Base-by-base conservation (phyloP, 1,140 invertebrate genomes). In the Portunus trituberculatus region DNA sequence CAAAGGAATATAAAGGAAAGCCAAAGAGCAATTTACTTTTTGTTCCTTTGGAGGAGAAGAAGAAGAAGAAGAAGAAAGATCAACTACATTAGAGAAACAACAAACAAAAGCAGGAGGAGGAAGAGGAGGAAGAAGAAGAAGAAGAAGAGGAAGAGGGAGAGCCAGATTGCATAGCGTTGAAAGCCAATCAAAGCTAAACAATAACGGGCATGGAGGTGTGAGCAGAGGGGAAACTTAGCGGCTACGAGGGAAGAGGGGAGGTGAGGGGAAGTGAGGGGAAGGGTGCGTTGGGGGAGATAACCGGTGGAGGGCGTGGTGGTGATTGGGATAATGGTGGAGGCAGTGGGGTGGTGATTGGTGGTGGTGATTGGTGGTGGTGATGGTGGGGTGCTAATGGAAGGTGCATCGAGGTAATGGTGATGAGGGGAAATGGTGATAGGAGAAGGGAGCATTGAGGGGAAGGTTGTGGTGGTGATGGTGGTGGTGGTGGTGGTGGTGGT, bases 181-280 rank as follows among this genome's bases (percentile, higher is more conserved):
- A 91, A 76, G 45, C 46, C 89, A 91, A 91, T 91, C 89, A 91
- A 46, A 91, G 89, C 48, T 20, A 39, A 59, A 28, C 52, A 76
- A 76, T 67, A 39, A 76, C 52, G 0, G 90, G 67, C 3, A 52
- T 28, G 20, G 12, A 76, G 31, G 48, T 76, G 67, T 25, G 67
- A 20, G 67, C 20, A 20, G 67, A n/a, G 16, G 16, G 67, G 67
- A 76, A n/a, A n/a, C n/a, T n/a, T n/a, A 76, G 67, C 67, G 12
- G 67, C 6, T 25, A 20, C 8, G 28, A 7, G 89, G 88, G 20
- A n/a, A n/a, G 52, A 32, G 52, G 90, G 8, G 2, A 25, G 28
- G n/a, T 48, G 90, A 67, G 8, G 0, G 89, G 89, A 28, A 45
- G 29, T 32, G 39, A 8, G 89, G 25, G 89, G 46, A 29, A 12